Evolutionary conservation across 2,113 vertebrate species (phyloP).

Genomic region (Oncorhynchus kisutch): DNA sequence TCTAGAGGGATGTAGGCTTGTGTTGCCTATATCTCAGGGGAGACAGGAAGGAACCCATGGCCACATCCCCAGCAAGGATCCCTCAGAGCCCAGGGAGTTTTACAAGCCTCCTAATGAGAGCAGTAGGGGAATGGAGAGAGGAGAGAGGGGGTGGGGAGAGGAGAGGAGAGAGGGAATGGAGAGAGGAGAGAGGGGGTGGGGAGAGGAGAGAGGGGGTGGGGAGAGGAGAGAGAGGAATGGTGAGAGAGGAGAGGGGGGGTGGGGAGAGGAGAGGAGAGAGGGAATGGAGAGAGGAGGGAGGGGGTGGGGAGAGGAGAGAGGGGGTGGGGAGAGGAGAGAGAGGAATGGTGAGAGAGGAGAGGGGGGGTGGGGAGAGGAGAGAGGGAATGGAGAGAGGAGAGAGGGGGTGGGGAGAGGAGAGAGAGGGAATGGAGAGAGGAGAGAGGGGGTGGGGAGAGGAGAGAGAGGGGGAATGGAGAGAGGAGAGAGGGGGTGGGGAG

Average conservation of each 20-base stretch:
- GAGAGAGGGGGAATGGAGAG: conserved; percentile 10
- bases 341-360: neutral
- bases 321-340: no score
- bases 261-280: no score
- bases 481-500: conserved; percentile 8
- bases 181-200: neutral
- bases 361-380: no score
- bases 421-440: neutral
- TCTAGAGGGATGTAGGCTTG: no score
- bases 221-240: no score
- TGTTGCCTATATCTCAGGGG: neutral
- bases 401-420: neutral
- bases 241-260: no score
- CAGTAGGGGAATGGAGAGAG: neutral
- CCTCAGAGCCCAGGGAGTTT: neutral
- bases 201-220: neutral
- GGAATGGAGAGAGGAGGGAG: no score
- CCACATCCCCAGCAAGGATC: neutral
- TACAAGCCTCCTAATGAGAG: neutral
- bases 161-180: neutral
- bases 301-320: no score
- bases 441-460: conserved; percentile 33
- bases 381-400: no score
- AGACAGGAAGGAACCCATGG: neutral
- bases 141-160: no score